phyloP scores from a whole-genome alignment of 2,113 vertebrate genomes.

The Campylorhamphus procurvoides region DNA sequence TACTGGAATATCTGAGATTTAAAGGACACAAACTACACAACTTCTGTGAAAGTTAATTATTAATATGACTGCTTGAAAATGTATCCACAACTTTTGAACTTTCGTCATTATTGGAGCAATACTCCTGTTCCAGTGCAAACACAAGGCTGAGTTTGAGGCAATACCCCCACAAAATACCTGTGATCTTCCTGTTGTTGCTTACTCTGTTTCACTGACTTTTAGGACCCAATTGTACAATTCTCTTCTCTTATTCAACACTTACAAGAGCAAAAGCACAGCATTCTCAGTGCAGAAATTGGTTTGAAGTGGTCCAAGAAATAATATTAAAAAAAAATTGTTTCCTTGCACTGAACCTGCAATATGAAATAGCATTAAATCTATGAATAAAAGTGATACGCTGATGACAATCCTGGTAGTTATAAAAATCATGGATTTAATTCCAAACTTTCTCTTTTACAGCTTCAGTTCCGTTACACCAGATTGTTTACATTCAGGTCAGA shows the following conservation, averaged over 20 bases:
- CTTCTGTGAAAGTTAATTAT: background rate
- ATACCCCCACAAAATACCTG: background rate
- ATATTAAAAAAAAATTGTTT: background rate
- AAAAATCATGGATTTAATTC: background rate
- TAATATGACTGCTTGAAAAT: background rate
- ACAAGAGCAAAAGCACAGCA: background rate
- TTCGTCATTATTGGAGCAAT: background rate
- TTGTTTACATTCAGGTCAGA: background rate
- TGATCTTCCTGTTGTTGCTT: background rate
- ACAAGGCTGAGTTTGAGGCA: background rate
- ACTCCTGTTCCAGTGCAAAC: background rate
- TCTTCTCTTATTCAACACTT: background rate
- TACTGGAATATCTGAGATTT: background rate
- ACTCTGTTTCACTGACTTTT: background rate
- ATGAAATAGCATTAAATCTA: background rate
- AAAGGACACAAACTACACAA: background rate
- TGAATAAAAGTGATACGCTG: background rate
- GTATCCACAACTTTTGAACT: background rate
- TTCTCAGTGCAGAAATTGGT: background rate
- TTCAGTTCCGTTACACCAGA: background rate
- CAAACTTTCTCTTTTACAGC: background rate
- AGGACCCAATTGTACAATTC: background rate
- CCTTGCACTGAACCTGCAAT: background rate
- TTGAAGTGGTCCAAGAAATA: background rate
- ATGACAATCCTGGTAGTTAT: background rate